Evolutionary conservation across 2,797 vertebrate species (phyloP).

Genomic region (Notolabrus celidotus): DNA sequence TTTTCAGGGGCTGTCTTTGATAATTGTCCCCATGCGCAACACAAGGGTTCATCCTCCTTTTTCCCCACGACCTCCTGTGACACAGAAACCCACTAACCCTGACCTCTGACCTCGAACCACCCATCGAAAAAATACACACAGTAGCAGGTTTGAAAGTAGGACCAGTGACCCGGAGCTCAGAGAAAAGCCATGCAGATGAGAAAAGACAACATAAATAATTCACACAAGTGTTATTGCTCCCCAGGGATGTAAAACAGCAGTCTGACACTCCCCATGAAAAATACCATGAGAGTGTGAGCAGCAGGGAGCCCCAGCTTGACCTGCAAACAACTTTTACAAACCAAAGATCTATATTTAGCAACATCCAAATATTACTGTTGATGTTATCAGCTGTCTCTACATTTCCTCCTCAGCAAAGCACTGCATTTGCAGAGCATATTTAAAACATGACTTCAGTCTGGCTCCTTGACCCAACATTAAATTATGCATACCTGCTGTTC

Average conservation of each 20-base stretch:
- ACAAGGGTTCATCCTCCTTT: slow-evolving; percentile 37
- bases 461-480: slow-evolving; percentile 9
- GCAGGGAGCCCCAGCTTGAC: slow-evolving; percentile 31
- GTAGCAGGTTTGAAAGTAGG: slow-evolving; percentile 56
- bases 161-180: slow-evolving; percentile 45
- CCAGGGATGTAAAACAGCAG: slow-evolving; percentile 58
- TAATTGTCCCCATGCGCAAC: slow-evolving; percentile 50
- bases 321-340: slow-evolving; percentile 38
- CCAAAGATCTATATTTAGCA: slow-evolving; percentile 34
- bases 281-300: slow-evolving; percentile 24
- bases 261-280: slow-evolving; percentile 35
- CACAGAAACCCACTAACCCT: slow-evolving; percentile 42
- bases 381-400: slow-evolving; percentile 24
- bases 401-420: slow-evolving; percentile 29
- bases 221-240: slow-evolving; percentile 69
- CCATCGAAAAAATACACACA: slow-evolving; percentile 35
- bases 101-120: slow-evolving; percentile 63
- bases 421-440: not conserved
- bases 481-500: not conserved
- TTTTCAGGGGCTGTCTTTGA: slow-evolving; percentile 35
- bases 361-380: slow-evolving; percentile 6
- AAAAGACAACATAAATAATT: slow-evolving; percentile 64
- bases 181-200: slow-evolving; percentile 47
- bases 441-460: not conserved
- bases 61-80: slow-evolving; percentile 74